phyloP scores from a whole-genome alignment of 2,113 vertebrate species.

The Taxidea taxus region DNA sequence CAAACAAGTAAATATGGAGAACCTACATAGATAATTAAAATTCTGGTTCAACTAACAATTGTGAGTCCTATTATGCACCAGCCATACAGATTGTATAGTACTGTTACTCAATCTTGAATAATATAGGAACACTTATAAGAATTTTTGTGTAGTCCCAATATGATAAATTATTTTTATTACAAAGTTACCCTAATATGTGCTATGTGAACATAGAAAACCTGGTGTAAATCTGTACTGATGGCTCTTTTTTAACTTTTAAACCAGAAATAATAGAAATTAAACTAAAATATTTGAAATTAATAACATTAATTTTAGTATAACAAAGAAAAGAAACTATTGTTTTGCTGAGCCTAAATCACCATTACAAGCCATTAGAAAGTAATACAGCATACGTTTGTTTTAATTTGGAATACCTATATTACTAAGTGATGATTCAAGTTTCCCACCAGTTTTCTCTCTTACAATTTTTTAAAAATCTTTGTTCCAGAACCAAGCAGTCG shows the following conservation, averaged over 20 bases:
- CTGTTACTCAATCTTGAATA: not conserved
- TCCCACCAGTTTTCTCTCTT: not conserved
- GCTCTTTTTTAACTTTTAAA: not conserved
- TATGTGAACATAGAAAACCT: not conserved
- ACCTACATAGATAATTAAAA: constrained; percentile 2
- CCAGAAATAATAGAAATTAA: not conserved
- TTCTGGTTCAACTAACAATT: not conserved
- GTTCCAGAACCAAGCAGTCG: not conserved
- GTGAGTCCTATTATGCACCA: not conserved
- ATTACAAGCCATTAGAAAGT: constrained; percentile 9
- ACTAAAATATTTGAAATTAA: constrained; percentile 7
- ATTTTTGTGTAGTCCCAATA: not conserved
- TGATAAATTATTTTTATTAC: constrained; percentile 18
- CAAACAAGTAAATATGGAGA: not conserved
- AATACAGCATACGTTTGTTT: not conserved
- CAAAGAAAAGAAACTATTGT: not conserved
- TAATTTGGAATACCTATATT: not conserved
- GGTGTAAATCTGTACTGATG: not conserved
- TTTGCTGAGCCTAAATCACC: not conserved
- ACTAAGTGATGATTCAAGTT: not conserved
- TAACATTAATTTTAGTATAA: constrained; percentile 9
- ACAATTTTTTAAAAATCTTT: not conserved
- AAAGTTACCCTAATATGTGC: not conserved
- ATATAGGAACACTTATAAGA: not conserved
- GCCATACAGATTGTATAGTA: not conserved